Evolutionary conservation across 2,797 vertebrate species (phyloP).

Genomic region (Moxostoma hubbsi): DNA sequence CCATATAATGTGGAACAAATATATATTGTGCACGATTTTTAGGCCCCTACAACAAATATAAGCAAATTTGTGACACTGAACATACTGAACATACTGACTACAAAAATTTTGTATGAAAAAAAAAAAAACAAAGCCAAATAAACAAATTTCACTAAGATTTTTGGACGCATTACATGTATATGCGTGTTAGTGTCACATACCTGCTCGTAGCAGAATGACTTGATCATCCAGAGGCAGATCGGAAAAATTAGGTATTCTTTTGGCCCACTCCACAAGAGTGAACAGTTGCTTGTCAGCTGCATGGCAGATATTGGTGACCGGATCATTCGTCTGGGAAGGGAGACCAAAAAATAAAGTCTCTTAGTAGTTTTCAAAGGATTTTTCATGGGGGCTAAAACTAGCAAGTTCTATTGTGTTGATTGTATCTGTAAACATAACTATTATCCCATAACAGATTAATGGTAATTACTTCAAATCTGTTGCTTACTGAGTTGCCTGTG

Average conservation of each 20-base stretch:
- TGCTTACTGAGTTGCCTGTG: constrained; percentile 86
- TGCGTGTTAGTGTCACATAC: constrained; percentile 68
- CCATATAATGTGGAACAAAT: too few species aligned
- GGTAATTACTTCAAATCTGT: not conserved
- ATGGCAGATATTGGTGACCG: constrained; percentile 97
- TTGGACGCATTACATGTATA: not conserved
- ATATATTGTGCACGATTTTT: too few species aligned
- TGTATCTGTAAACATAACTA: too few species aligned
- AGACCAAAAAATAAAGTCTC: too few species aligned
- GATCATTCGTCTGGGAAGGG: constrained; percentile 87
- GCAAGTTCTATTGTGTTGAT: too few species aligned
- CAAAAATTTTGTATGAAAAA: too few species aligned
- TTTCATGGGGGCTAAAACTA: too few species aligned
- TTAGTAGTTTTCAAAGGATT: too few species aligned
- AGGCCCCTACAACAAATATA: too few species aligned
- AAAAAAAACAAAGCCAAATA: not conserved
- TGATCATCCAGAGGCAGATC: constrained; percentile 92
- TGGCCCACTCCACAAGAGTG: constrained; percentile 88
- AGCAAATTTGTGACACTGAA: too few species aligned
- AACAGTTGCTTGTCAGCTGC: constrained; percentile 90
- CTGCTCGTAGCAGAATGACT: constrained; percentile 94
- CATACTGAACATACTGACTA: too few species aligned
- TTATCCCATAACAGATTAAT: not conserved
- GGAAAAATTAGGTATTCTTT: constrained; percentile 87
- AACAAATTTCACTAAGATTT: not conserved